Base-by-base conservation (phyloP, 2,888 invertebrate genomes). In the Aspidiotus rigidus region DNA sequence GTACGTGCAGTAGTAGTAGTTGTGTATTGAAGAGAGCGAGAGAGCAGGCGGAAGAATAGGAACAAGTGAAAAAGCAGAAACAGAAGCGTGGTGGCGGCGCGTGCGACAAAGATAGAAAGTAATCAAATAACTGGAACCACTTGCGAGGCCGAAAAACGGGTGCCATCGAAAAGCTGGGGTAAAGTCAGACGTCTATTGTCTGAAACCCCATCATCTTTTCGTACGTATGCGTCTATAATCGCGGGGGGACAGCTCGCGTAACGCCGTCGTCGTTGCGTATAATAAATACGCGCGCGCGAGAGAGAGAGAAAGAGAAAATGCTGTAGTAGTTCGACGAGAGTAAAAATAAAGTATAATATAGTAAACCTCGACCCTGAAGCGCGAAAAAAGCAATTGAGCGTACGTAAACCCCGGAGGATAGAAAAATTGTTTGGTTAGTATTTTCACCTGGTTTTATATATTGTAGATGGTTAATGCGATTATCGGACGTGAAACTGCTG, bases 171-270 rank as follows among this genome's bases (percentile, higher is more conserved):
- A 57, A 41, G 42, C 41, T 41, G 57, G 59, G 66, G 66, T 66
- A 66, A 41, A 66, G 66, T 66, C 66, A 66, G 66, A 66, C 66
- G 39, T 66, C 44, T 57, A 66, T 66, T 66, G 66, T 66, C 66
- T 59, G 57, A 56, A 64, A 59, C 16, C 57, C 57, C 57, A 16
- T 44, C 44, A 17, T 44, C 49, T 66, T 42, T 56, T 64, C 42
- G 28, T 28, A 28, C 28, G 28, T 28, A 28, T 28, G 28, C 49
- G 53, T 53, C 28, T 54, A 15, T 39, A 54, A 63, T 49, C 53
- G 63, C 28, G 28, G 28, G 49, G 49, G 49, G 49, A n/a, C 49
- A n/a, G 49, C 49, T 49, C 49, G 49, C n/a, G 49, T 49, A 49
- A 49, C 49, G 49, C n/a, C 49, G 44, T 49, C 42, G 62, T 28